Base-by-base conservation (phyloP, 2,797 vertebrate species). In the Channa striata region DNA sequence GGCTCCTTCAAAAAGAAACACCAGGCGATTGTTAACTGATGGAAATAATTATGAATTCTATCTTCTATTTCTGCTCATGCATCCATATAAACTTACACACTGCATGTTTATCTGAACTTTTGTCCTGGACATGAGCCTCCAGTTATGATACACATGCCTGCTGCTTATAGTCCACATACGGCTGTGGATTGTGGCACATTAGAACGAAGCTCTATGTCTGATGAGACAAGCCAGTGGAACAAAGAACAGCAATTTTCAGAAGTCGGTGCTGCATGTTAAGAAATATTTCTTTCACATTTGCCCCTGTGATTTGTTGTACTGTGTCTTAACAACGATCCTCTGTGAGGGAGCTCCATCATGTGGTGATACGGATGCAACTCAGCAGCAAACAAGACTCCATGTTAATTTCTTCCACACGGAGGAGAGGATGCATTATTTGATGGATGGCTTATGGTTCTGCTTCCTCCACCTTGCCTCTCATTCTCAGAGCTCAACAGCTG, bases 281-380 rank as follows among this genome's bases (percentile, higher is more conserved):
- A 4, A 30, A 30, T 30, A 6, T 30, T 6, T 30, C 6, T 30
- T 30, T 6, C 25, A 30, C 25, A 30, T 30, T 30, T 30, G 6
- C 25, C 25, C 4, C 6, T 4, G 25, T 30, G 25, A 30, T 30
- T 30, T 30, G 25, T 30, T 4, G 6, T 21, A 10, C 13, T 33
- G 13, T 2, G 16, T 56, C 36, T 21, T 17, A 48, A 56, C 10
- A 33, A 3, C 9, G 42, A 33, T 42, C 8, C 13, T 51, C 17
- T 63, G 17, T 23, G 46, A 48, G 23, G 34, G 20, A 46, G 40
- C 48, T 4, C 67, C 48, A 30, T 60, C 50, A 40, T 33, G 50
- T 56, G 68, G 37, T 49, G 19, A 50, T 16, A 12, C 13, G 37
- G 43, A 30, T 46, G 25, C 48, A 17, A 42, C 36, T 33, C 10